Conservation (phyloP, 2,113 vertebrate genomes). For the Rallus limicola region DNA sequence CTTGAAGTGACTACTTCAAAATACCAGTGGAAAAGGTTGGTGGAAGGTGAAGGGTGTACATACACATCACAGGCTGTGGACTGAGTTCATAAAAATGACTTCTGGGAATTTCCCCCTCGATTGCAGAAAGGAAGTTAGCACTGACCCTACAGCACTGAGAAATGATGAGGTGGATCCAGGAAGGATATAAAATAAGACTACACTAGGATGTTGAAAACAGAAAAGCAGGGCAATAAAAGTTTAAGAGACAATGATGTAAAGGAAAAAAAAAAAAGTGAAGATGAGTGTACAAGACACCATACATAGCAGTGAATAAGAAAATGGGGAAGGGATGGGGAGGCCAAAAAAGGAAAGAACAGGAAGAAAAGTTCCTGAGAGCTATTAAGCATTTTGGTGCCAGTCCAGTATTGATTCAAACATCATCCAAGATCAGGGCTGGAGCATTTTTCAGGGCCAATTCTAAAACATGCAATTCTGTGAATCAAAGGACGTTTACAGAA, state of each 20-base stretch:
- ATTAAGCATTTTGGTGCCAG: background rate
- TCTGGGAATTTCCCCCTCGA: background rate
- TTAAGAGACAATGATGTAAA: background rate
- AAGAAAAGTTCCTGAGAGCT: background rate
- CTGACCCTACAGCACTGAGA: accelerated
- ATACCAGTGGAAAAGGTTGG: background rate
- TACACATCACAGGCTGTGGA: background rate
- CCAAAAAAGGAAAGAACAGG: background rate
- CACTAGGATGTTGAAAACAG: background rate
- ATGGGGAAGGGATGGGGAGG: background rate
- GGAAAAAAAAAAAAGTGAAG: background rate
- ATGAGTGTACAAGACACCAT: background rate
- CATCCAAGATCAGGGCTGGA: background rate
- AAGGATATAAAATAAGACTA: background rate
- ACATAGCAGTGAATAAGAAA: background rate
- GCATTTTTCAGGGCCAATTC: background rate
- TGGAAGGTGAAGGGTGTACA: background rate
- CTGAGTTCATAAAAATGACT: background rate
- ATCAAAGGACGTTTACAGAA: background rate
- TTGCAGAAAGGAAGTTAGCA: background rate
- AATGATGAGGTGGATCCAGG: background rate
- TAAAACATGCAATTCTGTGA: background rate
- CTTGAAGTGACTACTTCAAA: accelerated
- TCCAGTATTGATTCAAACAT: background rate
- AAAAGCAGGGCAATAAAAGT: background rate